These are phyloP conservation scores for Eupithecia tripunctaria DNA, from an alignment of 2,888 invertebrate species.

Conservation along the genomic window DNA sequence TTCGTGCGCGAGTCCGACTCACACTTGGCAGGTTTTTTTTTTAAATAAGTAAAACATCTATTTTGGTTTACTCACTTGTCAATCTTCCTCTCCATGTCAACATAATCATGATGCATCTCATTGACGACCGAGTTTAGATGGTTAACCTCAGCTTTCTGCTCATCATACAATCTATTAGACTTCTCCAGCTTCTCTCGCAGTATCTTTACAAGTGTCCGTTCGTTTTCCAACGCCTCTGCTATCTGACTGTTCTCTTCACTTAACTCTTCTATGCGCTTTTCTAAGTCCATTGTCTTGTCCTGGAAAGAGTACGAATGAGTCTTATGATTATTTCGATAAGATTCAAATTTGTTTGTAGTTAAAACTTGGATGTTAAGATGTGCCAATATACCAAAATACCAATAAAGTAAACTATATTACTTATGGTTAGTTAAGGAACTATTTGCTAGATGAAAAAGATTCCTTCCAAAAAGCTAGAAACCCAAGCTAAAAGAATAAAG, in stretches of 20 bases:
- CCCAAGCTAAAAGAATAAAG: background rate
- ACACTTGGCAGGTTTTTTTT: no score
- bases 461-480: background rate
- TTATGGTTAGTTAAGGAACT: background rate
- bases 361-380: background rate
- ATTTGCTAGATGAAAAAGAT: background rate
- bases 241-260: constrained; percentile 80
- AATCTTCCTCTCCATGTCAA: constrained; percentile 72
- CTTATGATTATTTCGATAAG: background rate
- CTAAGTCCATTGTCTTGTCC: constrained; percentile 72
- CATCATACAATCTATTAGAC: constrained; percentile 75
- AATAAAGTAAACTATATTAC: background rate
- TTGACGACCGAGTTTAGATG: constrained; percentile 71
- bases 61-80: constrained; percentile 66
- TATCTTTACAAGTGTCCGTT: constrained; percentile 80
- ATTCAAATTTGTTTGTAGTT: background rate
- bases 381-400: background rate
- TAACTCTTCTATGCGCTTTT: constrained; percentile 76
- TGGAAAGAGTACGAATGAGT: constrained; percentile 43
- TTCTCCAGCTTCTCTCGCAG: constrained; percentile 80
- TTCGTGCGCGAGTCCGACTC: no score
- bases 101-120: constrained; percentile 76
- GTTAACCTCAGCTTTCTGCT: constrained; percentile 80
- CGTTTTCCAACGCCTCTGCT: constrained; percentile 79
- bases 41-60: background rate